phyloP scores from a whole-genome alignment of 2,888 invertebrate species.

The Limenitis camilla region DNA sequence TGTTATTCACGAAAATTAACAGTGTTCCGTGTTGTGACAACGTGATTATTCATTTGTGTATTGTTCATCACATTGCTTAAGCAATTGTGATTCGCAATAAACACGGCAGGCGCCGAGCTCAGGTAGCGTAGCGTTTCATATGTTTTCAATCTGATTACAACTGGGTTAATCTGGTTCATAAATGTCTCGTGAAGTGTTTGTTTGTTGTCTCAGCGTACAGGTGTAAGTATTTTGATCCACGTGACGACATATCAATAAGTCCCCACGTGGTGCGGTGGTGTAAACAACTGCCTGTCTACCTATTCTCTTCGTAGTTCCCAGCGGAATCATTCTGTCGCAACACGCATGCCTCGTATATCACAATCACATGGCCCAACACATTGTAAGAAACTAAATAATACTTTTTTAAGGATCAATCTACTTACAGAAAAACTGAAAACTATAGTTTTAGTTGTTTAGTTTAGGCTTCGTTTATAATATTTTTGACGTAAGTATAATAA shows the following conservation, averaged over 20 bases:
- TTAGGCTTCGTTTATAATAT: too few species aligned
- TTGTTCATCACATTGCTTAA: conserved; percentile 30
- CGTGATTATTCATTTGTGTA: conserved; percentile 35
- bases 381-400: too few species aligned
- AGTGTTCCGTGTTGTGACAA: conserved; percentile 53
- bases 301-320: conserved; percentile 21
- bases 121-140: conserved; percentile 53
- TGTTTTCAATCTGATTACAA: conserved; percentile 59
- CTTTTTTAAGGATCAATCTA: too few species aligned
- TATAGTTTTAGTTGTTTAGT: too few species aligned
- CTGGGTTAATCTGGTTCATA: conserved; percentile 40
- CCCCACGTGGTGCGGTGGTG: conserved; percentile 65
- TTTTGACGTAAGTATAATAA: too few species aligned
- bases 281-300: conserved; percentile 55
- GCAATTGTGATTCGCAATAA: conserved; percentile 47
- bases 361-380: too few species aligned
- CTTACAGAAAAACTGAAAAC: too few species aligned
- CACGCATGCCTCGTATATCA: background rate
- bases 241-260: conserved; percentile 51
- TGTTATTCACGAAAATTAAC: conserved; percentile 47
- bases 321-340: conserved; percentile 31
- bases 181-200: conserved; percentile 28
- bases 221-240: conserved; percentile 49
- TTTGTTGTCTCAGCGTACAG: conserved; percentile 34
- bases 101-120: conserved; percentile 67